Base-by-base conservation (phyloP, 2,113 vertebrate species). In the Ptilonorhynchus violaceus region DNA sequence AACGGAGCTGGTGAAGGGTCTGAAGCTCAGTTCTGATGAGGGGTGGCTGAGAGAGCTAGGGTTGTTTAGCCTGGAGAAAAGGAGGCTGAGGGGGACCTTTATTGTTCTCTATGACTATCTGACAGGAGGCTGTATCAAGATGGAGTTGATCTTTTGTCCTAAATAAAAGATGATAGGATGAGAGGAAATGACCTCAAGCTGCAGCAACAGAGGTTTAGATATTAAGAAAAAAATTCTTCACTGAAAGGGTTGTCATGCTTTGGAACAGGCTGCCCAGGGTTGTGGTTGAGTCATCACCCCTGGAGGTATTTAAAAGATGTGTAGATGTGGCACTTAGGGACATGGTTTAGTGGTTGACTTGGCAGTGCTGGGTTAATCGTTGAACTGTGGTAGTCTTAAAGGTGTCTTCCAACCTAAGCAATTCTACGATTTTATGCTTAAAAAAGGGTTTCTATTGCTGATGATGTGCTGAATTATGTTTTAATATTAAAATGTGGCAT, bases 281-380 rank as follows among this genome's bases (percentile, higher is more conserved):
- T 76, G 35, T 25, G 14, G 35, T 16, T 39, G 49, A 56, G 42
- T 75, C 33, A 37, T 13, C 31, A 16, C 7, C 17, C 18, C 27
- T 50, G 47, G 13, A 75, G 27, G 4, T 23, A 22, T 44, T 42
- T 59, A 75, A 15, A 74, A 74, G 8, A 9, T 5, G 3, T 10
- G 23, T 16, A 62, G 10, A 22, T 22, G 13, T 49, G 35, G 31
- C 0, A 0, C 20, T 56, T 22, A 44, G 28, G 15, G 35, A 30
- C 13, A 30, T 10, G 8, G 10, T 31, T 75, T 63, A 25, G 23
- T 24, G 21, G 5, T 5, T 5, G 33, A 52, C 9, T 88, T 6
- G 0, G 7, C 28, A 41, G 15, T 20, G 12, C 9, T 64, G 30
- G 2, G 7, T 52, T n/a, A 46, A 39, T 53, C 39, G 9, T 21